Evolutionary conservation across 1,140 invertebrate genomes (phyloP).

Genomic region (Drosophila busckii): DNA sequence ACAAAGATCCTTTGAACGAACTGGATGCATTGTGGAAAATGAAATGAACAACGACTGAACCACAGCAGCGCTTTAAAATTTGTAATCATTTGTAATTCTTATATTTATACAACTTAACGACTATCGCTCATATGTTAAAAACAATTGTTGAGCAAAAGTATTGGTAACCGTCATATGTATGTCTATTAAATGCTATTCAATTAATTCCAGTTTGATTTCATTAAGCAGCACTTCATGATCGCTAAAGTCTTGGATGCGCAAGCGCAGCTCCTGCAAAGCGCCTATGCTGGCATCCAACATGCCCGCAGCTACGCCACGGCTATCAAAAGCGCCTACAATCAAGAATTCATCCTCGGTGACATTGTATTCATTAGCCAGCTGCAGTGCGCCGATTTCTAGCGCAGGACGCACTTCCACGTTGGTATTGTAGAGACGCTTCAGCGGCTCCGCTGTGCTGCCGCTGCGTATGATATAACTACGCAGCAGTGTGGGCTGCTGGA

Average conservation of each 20-base stretch:
- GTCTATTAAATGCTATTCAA: no score
- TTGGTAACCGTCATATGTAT: no score
- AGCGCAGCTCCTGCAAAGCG: conserved; percentile 84
- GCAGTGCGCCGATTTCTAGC: conserved; percentile 71
- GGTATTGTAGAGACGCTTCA: conserved; percentile 94
- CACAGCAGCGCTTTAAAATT: conserved; percentile 17
- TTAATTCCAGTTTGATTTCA: conserved; percentile 86
- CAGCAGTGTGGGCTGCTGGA: conserved; percentile 86
- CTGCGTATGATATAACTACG: conserved; percentile 92
- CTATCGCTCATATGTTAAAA: no score
- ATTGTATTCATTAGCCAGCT: conserved; percentile 81
- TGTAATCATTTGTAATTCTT: conserved; percentile 9
- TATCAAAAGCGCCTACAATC: conserved; percentile 87
- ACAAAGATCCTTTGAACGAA: conserved; percentile 77
- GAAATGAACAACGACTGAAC: conserved; percentile 61
- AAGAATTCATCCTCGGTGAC: conserved; percentile 86
- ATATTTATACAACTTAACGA: no score
- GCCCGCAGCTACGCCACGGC: conserved; percentile 88
- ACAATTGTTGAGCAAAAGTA: no score
- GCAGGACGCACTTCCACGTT: conserved; percentile 90
- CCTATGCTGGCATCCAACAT: conserved; percentile 84
- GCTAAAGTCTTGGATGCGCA: conserved; percentile 89
- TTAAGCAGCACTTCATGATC: conserved; percentile 94
- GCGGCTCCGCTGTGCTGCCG: conserved; percentile 94
- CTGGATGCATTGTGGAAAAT: conserved; percentile 78